Evolutionary conservation across 2,888 invertebrate species (phyloP).

Genomic region (Lucinisca nassula): DNA sequence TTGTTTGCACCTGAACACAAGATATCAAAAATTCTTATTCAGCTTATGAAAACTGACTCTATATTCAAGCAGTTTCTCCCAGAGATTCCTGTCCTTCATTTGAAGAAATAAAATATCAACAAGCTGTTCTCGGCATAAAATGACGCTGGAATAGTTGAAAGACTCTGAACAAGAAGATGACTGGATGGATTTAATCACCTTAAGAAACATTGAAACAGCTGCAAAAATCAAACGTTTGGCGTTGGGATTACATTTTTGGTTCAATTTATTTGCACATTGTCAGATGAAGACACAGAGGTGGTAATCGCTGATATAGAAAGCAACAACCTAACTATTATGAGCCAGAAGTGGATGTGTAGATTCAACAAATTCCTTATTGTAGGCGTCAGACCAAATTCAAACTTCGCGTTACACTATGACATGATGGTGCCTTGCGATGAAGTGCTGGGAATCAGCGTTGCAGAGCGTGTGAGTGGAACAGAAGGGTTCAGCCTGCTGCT

Average conservation of each 20-base stretch:
- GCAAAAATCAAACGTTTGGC: too few relatives aligned
- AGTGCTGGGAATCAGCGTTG: not conserved
- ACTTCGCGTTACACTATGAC: not conserved
- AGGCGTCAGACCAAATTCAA: not conserved
- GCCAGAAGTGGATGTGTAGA: not conserved
- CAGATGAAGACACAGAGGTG: not conserved
- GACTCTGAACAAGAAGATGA: constrained; percentile 19
- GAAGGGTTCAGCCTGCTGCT: not conserved
- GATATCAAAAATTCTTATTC: constrained; percentile 44
- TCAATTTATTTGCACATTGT: not conserved
- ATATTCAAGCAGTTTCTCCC: constrained; percentile 42
- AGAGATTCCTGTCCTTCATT: constrained; percentile 50
- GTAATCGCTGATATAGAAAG: not conserved
- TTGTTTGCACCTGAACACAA: constrained; percentile 63
- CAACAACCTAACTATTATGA: not conserved
- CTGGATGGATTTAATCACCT: constrained; percentile 18
- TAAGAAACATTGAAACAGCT: constrained; percentile 47
- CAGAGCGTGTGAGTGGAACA: not conserved
- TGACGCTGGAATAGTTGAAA: constrained; percentile 42
- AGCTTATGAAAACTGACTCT: constrained; percentile 16
- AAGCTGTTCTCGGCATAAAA: constrained; percentile 52
- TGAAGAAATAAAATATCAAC: constrained; percentile 52
- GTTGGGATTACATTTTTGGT: constrained; percentile 21
- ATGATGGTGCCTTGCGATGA: not conserved
- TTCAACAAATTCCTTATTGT: not conserved